Percentiles rank a stretch among this genome's conserved stretches.
Conservation (phyloP, 92 coral and sea anemone species). For the Chrysogorgia sp. region DNA sequence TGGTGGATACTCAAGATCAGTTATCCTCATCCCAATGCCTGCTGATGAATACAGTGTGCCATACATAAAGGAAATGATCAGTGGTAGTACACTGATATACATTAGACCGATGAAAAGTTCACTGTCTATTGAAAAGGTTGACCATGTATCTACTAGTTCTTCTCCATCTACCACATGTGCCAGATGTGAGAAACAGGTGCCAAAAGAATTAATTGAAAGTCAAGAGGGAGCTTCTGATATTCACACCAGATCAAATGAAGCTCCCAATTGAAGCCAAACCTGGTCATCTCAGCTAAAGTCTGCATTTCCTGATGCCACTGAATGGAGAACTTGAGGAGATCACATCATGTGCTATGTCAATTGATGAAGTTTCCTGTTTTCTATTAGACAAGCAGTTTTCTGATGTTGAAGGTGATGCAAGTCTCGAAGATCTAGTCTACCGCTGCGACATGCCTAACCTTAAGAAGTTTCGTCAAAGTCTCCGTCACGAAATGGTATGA, state of each 20-base stretch:
- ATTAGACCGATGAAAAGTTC: constrained; percentile 37
- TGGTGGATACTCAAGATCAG: constrained; percentile 35
- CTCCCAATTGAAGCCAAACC: not conserved
- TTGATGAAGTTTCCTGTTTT: not conserved
- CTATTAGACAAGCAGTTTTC: not conserved
- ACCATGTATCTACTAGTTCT: constrained; percentile 15
- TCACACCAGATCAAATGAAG: not conserved
- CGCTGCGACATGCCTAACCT: too few species aligned
- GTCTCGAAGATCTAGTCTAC: too few species aligned
- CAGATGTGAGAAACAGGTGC: constrained; percentile 12
- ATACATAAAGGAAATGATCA: constrained; percentile 29
- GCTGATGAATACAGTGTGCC: constrained; percentile 37
- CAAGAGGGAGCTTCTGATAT: not conserved
- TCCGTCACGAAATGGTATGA: too few species aligned
- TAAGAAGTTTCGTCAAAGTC: too few species aligned
- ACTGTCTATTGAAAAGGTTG: constrained; percentile 26
- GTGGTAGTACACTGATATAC: constrained; percentile 33
- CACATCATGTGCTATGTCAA: not conserved
- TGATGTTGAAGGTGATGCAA: not conserved
- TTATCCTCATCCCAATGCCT: constrained; percentile 32
- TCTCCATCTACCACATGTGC: constrained; percentile 36
- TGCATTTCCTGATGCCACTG: not conserved
- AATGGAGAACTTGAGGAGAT: not conserved
- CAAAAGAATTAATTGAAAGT: not conserved
- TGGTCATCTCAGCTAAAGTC: not conserved